Evolutionary conservation across 2,113 vertebrate species (phyloP).

Genomic region (Leptobrachium leishanense): DNA sequence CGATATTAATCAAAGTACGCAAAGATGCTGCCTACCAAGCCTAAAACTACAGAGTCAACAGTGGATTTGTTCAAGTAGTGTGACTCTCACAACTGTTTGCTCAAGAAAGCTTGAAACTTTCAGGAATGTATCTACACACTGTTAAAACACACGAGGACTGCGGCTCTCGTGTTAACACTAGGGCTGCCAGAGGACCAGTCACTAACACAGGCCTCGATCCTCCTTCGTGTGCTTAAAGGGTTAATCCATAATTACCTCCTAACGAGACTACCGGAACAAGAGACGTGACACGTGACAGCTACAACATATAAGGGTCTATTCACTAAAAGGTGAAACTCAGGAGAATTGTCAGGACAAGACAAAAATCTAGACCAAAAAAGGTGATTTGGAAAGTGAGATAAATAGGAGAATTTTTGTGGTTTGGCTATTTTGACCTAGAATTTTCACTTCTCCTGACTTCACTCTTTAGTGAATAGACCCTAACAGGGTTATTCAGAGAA

Average conservation of each 20-base stretch:
- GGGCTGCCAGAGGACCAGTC: neutral
- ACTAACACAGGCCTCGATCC: neutral
- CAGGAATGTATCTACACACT: constrained; percentile 42
- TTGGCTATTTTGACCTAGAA: too few relatives aligned
- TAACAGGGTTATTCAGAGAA: too few relatives aligned
- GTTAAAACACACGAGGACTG: constrained; percentile 13
- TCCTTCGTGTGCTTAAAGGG: too few relatives aligned
- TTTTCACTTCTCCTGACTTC: too few relatives aligned
- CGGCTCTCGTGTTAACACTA: neutral
- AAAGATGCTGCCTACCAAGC: neutral
- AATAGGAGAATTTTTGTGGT: too few relatives aligned
- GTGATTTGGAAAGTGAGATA: too few relatives aligned
- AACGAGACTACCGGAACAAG: neutral
- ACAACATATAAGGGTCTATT: too few relatives aligned
- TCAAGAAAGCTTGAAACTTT: constrained; percentile 34
- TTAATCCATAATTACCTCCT: neutral
- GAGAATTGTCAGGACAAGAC: too few relatives aligned
- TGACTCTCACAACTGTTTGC: constrained; percentile 13
- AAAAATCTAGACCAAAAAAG: too few relatives aligned
- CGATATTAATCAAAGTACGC: neutral
- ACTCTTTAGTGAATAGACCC: too few relatives aligned
- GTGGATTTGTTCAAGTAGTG: neutral
- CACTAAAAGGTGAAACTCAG: too few relatives aligned
- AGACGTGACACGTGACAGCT: too few relatives aligned
- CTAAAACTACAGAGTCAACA: neutral